A percentile compares a stretch with the other conserved stretches of the same genome.
These are phyloP conservation scores for Sylvia borin DNA, from an alignment of 2,797 vertebrate species.

Conservation along the genomic window DNA sequence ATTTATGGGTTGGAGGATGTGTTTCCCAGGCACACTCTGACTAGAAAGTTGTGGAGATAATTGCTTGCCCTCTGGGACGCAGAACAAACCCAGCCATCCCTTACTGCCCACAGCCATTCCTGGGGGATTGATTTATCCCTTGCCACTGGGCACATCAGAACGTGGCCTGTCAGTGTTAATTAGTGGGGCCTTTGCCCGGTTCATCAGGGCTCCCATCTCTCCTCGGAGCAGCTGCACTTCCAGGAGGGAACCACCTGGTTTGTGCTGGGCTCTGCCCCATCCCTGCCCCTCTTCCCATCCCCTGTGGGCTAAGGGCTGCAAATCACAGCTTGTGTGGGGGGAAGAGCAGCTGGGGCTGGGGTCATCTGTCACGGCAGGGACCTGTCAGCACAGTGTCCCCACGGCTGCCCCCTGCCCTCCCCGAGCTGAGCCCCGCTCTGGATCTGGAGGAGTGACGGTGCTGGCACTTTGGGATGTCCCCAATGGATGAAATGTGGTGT, in stretches of 20 bases:
- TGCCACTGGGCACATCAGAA: not conserved
- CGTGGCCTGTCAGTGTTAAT: not conserved
- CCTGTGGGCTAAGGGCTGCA: not conserved
- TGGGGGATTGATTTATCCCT: constrained; percentile 42
- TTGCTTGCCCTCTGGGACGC: constrained; percentile 3
- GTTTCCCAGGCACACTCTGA: not conserved
- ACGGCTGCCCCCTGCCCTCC: rapidly evolving
- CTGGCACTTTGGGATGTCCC: not conserved
- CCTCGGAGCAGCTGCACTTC: not conserved
- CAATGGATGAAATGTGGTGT: rapidly evolving
- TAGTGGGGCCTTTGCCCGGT: not conserved
- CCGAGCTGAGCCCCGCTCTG: rapidly evolving
- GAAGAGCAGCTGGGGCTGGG: not conserved
- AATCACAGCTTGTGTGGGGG: not conserved
- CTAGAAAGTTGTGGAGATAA: not conserved
- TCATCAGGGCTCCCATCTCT: not conserved
- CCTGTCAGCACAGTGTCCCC: not conserved
- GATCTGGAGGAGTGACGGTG: rapidly evolving
- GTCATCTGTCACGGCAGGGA: not conserved
- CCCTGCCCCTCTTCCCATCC: not conserved
- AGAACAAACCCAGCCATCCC: not conserved
- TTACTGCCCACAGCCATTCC: not conserved
- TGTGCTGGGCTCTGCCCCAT: not conserved
- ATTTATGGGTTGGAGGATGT: not conserved
- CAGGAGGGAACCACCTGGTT: constrained; percentile 27